These are phyloP conservation scores for Malacosoma neustria DNA, from an alignment of 2,888 invertebrate species.

Conservation along the genomic window DNA sequence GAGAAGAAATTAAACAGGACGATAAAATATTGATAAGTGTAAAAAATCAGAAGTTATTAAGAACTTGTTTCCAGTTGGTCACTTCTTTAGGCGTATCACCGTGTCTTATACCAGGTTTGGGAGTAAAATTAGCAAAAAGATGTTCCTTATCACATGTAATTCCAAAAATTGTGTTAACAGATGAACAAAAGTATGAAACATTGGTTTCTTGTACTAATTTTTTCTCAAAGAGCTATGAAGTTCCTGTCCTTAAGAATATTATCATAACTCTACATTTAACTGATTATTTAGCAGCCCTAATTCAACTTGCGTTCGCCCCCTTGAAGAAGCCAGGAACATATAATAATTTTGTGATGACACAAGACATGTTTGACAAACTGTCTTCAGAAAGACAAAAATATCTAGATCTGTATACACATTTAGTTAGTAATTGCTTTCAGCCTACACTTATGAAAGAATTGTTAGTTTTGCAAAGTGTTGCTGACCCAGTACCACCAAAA, in stretches of 20 bases:
- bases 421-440: conserved; percentile 75
- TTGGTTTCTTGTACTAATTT: conserved; percentile 65
- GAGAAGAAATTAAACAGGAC: conserved; percentile 32
- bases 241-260: conserved; percentile 70
- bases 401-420: conserved; percentile 53
- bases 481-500: conserved; percentile 63
- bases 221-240: conserved; percentile 56
- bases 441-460: conserved; percentile 79
- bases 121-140: conserved; percentile 62
- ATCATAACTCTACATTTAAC: conserved; percentile 73
- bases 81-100: conserved; percentile 79
- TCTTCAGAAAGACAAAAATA: conserved; percentile 67
- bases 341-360: conserved; percentile 67
- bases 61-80: conserved; percentile 76
- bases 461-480: conserved; percentile 76
- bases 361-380: conserved; percentile 68
- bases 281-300: conserved; percentile 78
- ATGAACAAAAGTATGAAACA: conserved; percentile 67
- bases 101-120: conserved; percentile 79
- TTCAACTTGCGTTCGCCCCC: conserved; percentile 81
- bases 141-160: conserved; percentile 42
- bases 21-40: conserved; percentile 75
- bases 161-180: conserved; percentile 39
- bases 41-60: conserved; percentile 77
- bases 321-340: conserved; percentile 74